Conservation (phyloP, 2,888 invertebrate species). For the Brassicogethes aeneus region DNA sequence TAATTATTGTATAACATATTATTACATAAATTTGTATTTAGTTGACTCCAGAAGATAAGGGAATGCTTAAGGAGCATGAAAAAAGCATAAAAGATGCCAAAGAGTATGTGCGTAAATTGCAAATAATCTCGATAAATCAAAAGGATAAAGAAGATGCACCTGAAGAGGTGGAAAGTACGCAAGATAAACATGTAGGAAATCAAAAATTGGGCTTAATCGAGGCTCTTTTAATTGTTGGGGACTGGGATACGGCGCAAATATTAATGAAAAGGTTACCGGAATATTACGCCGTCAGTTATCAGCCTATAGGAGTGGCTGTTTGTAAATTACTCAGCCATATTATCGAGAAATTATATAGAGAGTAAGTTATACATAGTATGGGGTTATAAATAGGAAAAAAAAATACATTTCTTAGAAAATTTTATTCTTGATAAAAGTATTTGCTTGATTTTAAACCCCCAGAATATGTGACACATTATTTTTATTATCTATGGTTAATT, state of each 20-base stretch:
- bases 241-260: slow-evolving; percentile 79
- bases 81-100: slow-evolving; percentile 73
- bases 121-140: slow-evolving; percentile 70
- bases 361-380: slow-evolving; percentile 46
- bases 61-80: slow-evolving; percentile 73
- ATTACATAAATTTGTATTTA: too few relatives aligned
- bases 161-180: slow-evolving; percentile 60
- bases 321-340: slow-evolving; percentile 73
- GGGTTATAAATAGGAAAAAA: background rate
- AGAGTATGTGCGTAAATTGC: slow-evolving; percentile 81
- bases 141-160: slow-evolving; percentile 63
- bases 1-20: too few relatives aligned
- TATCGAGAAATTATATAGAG: slow-evolving; percentile 79
- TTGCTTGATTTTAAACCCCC: too few relatives aligned
- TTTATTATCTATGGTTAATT: too few relatives aligned
- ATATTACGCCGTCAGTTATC: slow-evolving; percentile 66
- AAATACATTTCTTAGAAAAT: background rate
- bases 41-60: slow-evolving; percentile 78
- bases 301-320: slow-evolving; percentile 68
- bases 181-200: slow-evolving; percentile 58
- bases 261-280: slow-evolving; percentile 78
- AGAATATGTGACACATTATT: too few relatives aligned
- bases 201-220: slow-evolving; percentile 92
- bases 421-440: too few relatives aligned
- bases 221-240: slow-evolving; percentile 78